Base-by-base conservation (phyloP, 2,888 invertebrate genomes). In the Xestia sexstrigata region DNA sequence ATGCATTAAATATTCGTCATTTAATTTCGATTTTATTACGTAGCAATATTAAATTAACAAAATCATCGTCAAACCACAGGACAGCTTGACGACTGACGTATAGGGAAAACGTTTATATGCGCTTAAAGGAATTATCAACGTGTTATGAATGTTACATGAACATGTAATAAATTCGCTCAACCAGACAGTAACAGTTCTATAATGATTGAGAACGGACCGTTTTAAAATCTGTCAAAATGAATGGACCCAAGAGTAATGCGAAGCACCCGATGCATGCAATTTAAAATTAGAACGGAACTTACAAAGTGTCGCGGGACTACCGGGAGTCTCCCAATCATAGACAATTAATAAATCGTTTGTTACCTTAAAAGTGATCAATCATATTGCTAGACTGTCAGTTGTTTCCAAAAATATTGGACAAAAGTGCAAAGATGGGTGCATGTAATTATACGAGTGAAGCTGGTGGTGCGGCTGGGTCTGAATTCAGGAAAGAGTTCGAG, bases 401-500 rank as follows among this genome's bases (percentile, higher is more conserved):
- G 9, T 39, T 35, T n/a, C 15, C 15, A 68, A 68, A 6, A 66
- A n/a, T 52, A 52, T 39, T 35, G 6, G 1, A 49, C 3, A 49
- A 70, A 49, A n/a, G 35, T 42, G 13, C n/a, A 35, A 39, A 63
- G 52, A 82, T 76, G 70, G 20, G 6, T n/a, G 11, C 0, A 23
- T 67, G 26, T 70, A 76, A 81, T 52, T 3, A 47, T 35, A 76
- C 39, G 42, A 82, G 15, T 52, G 63, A 2, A 23, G 15, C 17
- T 17, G 2, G n/a, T 35, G 47, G 20, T 60, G 52, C n/a, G 30
- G 5, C 39, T 39, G n/a, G 20, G 15, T 47, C 20, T 0, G 39
- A 67, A 13, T 60, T 20, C 26, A 13, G n/a, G 0, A 45, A 42
- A 3, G 62, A 72, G 2, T 92, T 91, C 63, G 81, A 78, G 5